Evolutionary conservation across 2,888 invertebrate species (phyloP).

Genomic region (Erebia palarica): DNA sequence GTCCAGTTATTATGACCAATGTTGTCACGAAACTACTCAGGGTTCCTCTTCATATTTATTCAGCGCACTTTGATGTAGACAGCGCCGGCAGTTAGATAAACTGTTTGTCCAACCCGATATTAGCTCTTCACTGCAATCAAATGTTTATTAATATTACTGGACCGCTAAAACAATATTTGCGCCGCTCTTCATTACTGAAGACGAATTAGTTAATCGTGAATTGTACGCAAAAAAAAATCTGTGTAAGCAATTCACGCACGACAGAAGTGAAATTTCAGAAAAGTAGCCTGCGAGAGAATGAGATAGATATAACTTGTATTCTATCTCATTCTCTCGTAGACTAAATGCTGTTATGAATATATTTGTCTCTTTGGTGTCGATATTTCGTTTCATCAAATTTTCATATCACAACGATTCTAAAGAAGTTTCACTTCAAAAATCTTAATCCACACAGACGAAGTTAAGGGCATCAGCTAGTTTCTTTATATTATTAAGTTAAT

Average conservation of each 20-base stretch:
- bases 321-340: too few relatives aligned
- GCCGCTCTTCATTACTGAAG: background rate
- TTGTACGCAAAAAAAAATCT: too few relatives aligned
- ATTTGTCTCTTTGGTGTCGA: too few relatives aligned
- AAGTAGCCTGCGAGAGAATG: too few relatives aligned
- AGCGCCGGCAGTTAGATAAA: conserved; percentile 57
- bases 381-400: too few relatives aligned
- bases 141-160: conserved; percentile 47
- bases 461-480: background rate
- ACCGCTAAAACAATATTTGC: conserved; percentile 7
- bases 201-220: background rate
- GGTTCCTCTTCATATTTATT: conserved; percentile 44
- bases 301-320: too few relatives aligned
- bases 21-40: conserved; percentile 16
- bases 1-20: background rate
- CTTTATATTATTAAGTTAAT: background rate
- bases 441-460: too few relatives aligned
- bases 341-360: too few relatives aligned
- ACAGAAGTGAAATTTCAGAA: too few relatives aligned
- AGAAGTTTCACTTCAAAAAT: too few relatives aligned
- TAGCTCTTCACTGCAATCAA: conserved; percentile 53
- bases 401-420: too few relatives aligned
- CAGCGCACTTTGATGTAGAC: conserved; percentile 59
- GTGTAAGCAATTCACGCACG: too few relatives aligned
- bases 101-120: conserved; percentile 66